Evolutionary conservation across 2,888 invertebrate species (phyloP).

Genomic region (Mimas tiliae): DNA sequence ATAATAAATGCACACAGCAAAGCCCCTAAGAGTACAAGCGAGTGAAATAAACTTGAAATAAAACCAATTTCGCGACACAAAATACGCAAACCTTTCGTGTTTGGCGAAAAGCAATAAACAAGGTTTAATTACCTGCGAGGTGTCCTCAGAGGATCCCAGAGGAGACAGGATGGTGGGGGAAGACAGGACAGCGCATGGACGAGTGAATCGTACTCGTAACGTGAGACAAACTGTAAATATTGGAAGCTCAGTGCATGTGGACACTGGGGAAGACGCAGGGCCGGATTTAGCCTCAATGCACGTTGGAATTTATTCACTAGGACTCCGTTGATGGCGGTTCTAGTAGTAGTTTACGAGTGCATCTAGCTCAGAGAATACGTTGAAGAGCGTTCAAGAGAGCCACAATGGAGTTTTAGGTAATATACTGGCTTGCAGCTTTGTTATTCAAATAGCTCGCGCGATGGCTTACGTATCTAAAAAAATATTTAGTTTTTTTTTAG

Average conservation of each 20-base stretch:
- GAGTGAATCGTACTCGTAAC: slow-evolving; percentile 4
- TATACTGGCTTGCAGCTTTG: too few relatives aligned
- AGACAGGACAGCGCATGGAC: neutral
- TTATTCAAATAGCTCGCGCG: too few relatives aligned
- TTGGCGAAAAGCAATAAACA: slow-evolving; percentile 38
- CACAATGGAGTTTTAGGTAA: too few relatives aligned
- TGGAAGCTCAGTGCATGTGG: slow-evolving; percentile 34
- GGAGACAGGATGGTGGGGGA: neutral
- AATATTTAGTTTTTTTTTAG: too few relatives aligned
- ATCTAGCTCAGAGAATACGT: neutral
- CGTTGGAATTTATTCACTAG: neutral
- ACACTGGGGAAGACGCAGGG: slow-evolving; percentile 29
- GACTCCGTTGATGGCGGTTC: neutral
- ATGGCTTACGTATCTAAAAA: too few relatives aligned
- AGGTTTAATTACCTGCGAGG: slow-evolving; percentile 33
- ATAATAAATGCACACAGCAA: neutral
- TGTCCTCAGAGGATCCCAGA: slow-evolving; percentile 30
- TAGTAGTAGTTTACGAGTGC: neutral
- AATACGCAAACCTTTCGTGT: neutral
- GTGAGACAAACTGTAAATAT: slow-evolving; percentile 38
- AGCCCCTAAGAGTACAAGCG: neutral
- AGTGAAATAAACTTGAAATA: neutral
- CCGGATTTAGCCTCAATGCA: slow-evolving; percentile 31
- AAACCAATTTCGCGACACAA: neutral
- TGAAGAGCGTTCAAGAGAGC: too few relatives aligned